Evolutionary conservation across 2,113 vertebrate species (phyloP).

Genomic region (Saguinus midas): DNA sequence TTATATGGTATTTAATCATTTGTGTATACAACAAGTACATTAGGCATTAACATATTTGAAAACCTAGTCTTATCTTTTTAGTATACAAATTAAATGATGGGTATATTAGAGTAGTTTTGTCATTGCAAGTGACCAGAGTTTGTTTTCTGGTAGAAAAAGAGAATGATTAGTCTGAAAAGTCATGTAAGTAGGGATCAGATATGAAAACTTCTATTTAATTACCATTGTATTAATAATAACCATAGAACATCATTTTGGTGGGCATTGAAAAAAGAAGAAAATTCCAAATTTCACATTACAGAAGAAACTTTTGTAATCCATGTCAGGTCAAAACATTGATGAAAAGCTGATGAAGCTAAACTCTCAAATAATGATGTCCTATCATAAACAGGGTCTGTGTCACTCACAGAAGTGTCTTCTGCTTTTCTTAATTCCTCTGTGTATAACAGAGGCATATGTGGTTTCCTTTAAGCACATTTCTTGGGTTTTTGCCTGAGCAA

Average conservation of each 20-base stretch:
- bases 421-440: background rate
- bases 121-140: background rate
- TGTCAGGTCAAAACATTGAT: background rate
- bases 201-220: background rate
- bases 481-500: background rate
- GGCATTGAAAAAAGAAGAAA: background rate
- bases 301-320: background rate
- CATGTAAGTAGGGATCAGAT: background rate
- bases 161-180: background rate
- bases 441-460: background rate
- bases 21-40: background rate
- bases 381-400: background rate
- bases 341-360: background rate
- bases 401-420: background rate
- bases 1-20: background rate
- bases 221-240: background rate
- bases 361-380: background rate
- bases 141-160: background rate
- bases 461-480: background rate
- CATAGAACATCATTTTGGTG: background rate
- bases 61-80: background rate
- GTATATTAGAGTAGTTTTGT: background rate
- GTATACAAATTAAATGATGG: background rate
- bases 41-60: background rate
- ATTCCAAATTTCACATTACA: background rate